Evolutionary conservation across 2,797 vertebrate species (phyloP).

Genomic region (Chaetophractus vellerosus): DNA sequence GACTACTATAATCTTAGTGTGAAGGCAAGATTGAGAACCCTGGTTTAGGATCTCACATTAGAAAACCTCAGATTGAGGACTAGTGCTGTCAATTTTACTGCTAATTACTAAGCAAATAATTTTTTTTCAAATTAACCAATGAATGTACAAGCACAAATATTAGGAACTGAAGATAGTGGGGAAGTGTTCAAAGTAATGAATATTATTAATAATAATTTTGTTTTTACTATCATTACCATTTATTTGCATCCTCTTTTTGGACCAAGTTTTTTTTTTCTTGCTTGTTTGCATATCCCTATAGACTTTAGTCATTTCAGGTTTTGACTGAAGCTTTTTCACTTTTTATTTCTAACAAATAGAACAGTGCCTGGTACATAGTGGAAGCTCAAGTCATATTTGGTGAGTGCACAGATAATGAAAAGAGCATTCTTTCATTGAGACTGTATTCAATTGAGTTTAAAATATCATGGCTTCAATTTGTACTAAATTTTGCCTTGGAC

Average conservation of each 20-base stretch:
- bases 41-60: background rate
- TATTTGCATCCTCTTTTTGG: background rate
- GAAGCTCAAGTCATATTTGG: background rate
- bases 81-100: background rate
- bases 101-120: background rate
- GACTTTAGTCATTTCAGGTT: too few species aligned
- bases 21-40: background rate
- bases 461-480: background rate
- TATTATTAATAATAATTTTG: fast-evolving
- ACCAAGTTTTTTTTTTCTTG: too few species aligned
- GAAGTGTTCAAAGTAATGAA: background rate
- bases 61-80: background rate
- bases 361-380: too few species aligned
- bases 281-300: background rate
- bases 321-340: background rate
- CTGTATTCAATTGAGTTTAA: background rate
- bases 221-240: fast-evolving
- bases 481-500: background rate
- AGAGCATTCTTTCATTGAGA: background rate
- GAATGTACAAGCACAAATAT: background rate
- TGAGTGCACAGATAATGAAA: background rate
- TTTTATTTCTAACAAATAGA: background rate
- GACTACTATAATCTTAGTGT: too few species aligned
- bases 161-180: background rate
- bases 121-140: background rate